Base-by-base conservation (phyloP, 2,113 vertebrate species). In the Megaceryle maxima region DNA sequence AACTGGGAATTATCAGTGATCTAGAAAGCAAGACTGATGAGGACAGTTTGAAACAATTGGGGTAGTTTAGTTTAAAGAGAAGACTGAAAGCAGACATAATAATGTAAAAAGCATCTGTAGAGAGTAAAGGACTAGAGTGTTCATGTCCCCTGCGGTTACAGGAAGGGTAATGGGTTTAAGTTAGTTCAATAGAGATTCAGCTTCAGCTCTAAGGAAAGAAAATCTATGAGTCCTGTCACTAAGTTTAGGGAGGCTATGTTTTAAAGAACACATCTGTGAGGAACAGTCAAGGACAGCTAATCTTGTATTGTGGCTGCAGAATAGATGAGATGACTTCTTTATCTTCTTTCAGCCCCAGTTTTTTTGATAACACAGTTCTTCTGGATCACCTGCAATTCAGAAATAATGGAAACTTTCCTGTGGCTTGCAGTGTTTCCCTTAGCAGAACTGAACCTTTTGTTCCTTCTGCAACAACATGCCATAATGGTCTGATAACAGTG, bases 11-110 rank as follows among this genome's bases (percentile, higher is more conserved):
- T 92, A 91, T 68, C 80, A 91, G 83, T 15, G 16, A 88, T 94
- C 92, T 91, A 95, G 87, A 94, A 95, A 95, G 86, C 56, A 92
- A 91, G 83, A 94, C 86, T 83, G 83, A 94, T 92, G 75, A 92
- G 76, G 50, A 91, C 60, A 94, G 88, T 91, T 95, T 94, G 92
- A 97, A 97, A 96, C 86, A 92, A 94, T 94, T 96, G 91, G 56
- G 37, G 87, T 74, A 95, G 92, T 90, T 95, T 94, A 94, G 91
- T 96, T 94, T 96, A 90, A 92, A 92, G 55, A 92, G 72, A 87
- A 92, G 87, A 95, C 87, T 94, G 80, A 87, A 53, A 86, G 66
- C 77, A 94, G 91, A 94, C n/a, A 81, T 94, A 88, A 94, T 90
- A 94, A 87, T 6, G 11, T 94, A 91, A 95, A 95, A 94, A 82